Evolutionary conservation across 2,888 invertebrate species (phyloP).

Genomic region (Oxyscelio sp.): DNA sequence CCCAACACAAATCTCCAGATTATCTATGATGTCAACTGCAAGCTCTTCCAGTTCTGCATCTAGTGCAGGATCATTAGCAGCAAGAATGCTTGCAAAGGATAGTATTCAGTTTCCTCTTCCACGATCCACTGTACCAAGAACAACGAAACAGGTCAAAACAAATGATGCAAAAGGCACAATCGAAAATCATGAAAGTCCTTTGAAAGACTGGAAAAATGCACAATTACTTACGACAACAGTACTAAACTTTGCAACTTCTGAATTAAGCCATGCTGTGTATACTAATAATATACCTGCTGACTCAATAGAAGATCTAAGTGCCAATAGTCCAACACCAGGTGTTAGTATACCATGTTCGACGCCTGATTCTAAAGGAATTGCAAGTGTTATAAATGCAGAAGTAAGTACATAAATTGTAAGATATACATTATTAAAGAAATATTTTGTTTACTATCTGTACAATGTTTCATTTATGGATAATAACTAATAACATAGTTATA

Average conservation of each 20-base stretch:
- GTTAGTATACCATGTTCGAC: constrained; percentile 83
- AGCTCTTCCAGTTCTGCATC: constrained; percentile 85
- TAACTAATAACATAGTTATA: no score
- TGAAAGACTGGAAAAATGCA: constrained; percentile 85
- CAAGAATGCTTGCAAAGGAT: constrained; percentile 74
- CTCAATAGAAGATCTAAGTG: constrained; percentile 76
- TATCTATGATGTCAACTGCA: constrained; percentile 82
- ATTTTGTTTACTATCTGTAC: no score
- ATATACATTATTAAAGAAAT: no score
- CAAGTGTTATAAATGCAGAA: constrained; percentile 15
- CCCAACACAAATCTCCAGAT: constrained; percentile 76
- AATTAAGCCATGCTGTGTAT: constrained; percentile 76
- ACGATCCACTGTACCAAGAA: constrained; percentile 80
- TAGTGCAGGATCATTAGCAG: constrained; percentile 82
- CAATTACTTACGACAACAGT: constrained; percentile 78
- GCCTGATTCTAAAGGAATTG: constrained; percentile 77
- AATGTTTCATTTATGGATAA: no score
- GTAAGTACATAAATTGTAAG: not conserved
- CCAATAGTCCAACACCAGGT: constrained; percentile 41
- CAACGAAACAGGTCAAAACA: constrained; percentile 74
- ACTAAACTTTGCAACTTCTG: constrained; percentile 79
- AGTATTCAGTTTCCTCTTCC: constrained; percentile 81
- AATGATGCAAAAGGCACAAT: constrained; percentile 12
- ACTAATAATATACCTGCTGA: constrained; percentile 79
- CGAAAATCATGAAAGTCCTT: constrained; percentile 76